Percentiles rank a stretch among this genome's conserved stretches.
Conservation (phyloP, 2,113 vertebrate species). For the Charadrius vociferus region DNA sequence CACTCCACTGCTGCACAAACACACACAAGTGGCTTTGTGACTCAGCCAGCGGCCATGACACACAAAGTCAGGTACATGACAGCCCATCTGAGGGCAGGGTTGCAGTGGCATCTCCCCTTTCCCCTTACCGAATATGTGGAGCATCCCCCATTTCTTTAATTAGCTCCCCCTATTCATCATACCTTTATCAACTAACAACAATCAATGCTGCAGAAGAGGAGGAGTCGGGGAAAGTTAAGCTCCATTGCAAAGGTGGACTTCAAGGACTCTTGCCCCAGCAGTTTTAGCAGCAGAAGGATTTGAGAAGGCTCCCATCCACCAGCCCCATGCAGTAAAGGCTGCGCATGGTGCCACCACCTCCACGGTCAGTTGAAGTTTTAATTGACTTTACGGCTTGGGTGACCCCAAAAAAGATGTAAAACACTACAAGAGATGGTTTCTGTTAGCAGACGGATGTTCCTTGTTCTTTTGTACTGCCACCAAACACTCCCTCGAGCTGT, state of each 20-base stretch:
- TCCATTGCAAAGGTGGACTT: background rate
- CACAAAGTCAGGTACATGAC: fast-evolving
- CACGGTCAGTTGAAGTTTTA: background rate
- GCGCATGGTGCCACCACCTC: fast-evolving
- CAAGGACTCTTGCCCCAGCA: background rate
- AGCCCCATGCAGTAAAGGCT: background rate
- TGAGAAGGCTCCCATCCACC: background rate
- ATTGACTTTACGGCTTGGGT: background rate
- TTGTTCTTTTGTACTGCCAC: background rate
- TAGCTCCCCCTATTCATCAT: background rate
- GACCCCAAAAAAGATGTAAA: background rate
- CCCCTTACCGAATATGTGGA: background rate
- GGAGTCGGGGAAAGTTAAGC: background rate
- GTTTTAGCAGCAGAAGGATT: background rate
- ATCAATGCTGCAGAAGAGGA: background rate
- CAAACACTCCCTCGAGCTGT: background rate
- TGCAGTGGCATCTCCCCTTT: background rate
- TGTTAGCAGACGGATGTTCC: background rate
- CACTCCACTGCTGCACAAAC: background rate
- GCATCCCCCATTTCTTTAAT: background rate
- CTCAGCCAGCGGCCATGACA: background rate
- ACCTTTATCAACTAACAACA: background rate
- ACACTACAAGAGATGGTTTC: background rate
- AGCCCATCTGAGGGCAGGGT: background rate
- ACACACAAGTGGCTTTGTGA: background rate